Base-by-base conservation (phyloP, 2,113 vertebrate species). In the Carassius carassius region DNA sequence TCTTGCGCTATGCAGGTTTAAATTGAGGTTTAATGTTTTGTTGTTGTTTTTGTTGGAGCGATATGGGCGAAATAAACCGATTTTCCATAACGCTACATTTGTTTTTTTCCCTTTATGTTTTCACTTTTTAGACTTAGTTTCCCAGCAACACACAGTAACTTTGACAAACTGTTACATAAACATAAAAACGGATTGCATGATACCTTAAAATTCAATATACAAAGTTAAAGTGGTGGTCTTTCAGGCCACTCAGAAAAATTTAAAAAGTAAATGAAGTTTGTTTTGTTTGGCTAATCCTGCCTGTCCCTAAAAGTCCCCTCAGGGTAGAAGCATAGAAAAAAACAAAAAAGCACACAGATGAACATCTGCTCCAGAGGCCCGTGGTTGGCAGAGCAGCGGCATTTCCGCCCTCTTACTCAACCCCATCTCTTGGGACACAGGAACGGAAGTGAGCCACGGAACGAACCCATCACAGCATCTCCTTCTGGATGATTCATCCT, bases 401-500 rank as follows among this genome's bases (percentile, higher is more conserved):
- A 89, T 89, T 89, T 89, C 86, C 86, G n/a, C 35, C 72, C 56
- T 65, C 74, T 87, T 89, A 85, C 78, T 87, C 87, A 88, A 84
- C 81, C 78, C 25, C 10, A 67, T 89, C 86, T 87, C 86, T 51
- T 41, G 86, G 84, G 86, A 84, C 69, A 86, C 51, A 51, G 77
- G 82, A 89, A 77, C 73, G 82, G 84, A 89, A 89, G 86, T 89
- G 77, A 86, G 82, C 77, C 81, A 81, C 73, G 84, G 88, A 87
- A 82, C 56, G 35, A 60, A 74, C 84, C 84, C 78, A 73, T 82
- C 82, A 25, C 60, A 6, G 72, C 82, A 84, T 87, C 86, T 90
- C 91, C 90, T 83, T 83, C 91, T 85, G 82, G 89, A 90, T 95
- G 93, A 94, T 92, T 95, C 94, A 94, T 92, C 90, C 88, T 5